phyloP scores from a whole-genome alignment of 1,140 invertebrate genomes.

The Drosophila arawakana region DNA sequence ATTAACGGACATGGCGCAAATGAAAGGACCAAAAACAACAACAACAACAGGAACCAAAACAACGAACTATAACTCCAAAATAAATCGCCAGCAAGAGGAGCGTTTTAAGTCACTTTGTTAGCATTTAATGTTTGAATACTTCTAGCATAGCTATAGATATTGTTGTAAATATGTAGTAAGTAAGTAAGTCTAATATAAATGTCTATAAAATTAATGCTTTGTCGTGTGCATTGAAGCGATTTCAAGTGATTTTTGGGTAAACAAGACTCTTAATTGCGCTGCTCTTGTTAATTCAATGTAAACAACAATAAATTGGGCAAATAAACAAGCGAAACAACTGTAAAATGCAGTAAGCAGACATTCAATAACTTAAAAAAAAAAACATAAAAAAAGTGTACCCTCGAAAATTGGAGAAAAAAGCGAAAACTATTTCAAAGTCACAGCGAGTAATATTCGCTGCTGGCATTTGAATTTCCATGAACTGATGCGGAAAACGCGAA shows the following conservation, averaged over 20 bases:
- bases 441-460: slow-evolving; percentile 24
- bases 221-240: slow-evolving; percentile 20
- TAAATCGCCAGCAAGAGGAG: slow-evolving; percentile 8
- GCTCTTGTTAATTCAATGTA: slow-evolving; percentile 36
- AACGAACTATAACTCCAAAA: slow-evolving; percentile 2
- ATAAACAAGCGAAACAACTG: slow-evolving; percentile 28
- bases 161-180: slow-evolving; percentile 16
- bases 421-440: slow-evolving; percentile 44
- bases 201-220: slow-evolving; percentile 25
- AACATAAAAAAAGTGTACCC: background rate
- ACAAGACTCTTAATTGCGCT: slow-evolving; percentile 46
- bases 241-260: slow-evolving; percentile 17
- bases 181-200: slow-evolving; percentile 25
- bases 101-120: slow-evolving; percentile 11
- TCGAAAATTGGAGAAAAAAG: slow-evolving; percentile 9
- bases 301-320: slow-evolving; percentile 29
- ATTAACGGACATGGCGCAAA: slow-evolving; percentile 31
- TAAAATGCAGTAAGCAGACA: background rate
- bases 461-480: slow-evolving; percentile 60
- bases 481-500: slow-evolving; percentile 61
- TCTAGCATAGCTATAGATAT: slow-evolving; percentile 2
- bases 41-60: slow-evolving; percentile 1
- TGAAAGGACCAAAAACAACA: slow-evolving; percentile 23
- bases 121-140: slow-evolving; percentile 11
- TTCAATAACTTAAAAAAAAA: slow-evolving; percentile 5